Evolutionary conservation across 2,888 invertebrate genomes (phyloP), one percentile per base, ranked within the genome.

Genomic region (Heliconius sara): DNA sequence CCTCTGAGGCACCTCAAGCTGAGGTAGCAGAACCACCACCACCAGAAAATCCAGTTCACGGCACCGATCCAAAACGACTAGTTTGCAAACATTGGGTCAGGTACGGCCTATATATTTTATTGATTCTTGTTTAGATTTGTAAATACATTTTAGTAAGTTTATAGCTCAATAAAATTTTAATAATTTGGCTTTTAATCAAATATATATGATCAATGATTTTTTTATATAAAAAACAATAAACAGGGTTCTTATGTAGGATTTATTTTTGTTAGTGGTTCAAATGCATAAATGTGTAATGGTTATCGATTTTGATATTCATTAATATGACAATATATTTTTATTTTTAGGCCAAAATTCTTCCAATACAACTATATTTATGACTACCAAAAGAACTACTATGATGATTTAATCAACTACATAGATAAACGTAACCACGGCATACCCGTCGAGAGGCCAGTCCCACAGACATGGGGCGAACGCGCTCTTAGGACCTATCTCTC

Each of bases 401-500:
- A 98, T 89, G 98, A 98, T 89, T 97, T 97, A 81, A 97, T 98
- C 91, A 97, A 97, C 88, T 98, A 97, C 93, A 92, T 98, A 92
- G 97, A 98, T 91, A 96, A 97, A 88, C 96, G 97, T 85, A 96
- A 97, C 91, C 95, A 95, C 84, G 98, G 98, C 0, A 88, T 96
- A 76, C 93, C 90, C 2, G 96, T 97, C 74, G 98, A 98, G 85
- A 95, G 96, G 81, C 98, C 98, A 2, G 95, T 97, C 78, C 96
- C 98, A 25, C 97, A 98, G 92, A 98, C 98, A 52, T 98, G 98
- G 98, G 97, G 97, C 74, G 98, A 98, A 91, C 96, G 98, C 78
- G 97, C 97, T 66, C 95, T 98, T 81, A 96, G 98, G 84, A 97
- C 97, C 16, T 97, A 97, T 92, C 86, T 94, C 76, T 87, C 92